Conservation (phyloP, 2,888 invertebrate genomes). For the Cerastis rubricosa region DNA sequence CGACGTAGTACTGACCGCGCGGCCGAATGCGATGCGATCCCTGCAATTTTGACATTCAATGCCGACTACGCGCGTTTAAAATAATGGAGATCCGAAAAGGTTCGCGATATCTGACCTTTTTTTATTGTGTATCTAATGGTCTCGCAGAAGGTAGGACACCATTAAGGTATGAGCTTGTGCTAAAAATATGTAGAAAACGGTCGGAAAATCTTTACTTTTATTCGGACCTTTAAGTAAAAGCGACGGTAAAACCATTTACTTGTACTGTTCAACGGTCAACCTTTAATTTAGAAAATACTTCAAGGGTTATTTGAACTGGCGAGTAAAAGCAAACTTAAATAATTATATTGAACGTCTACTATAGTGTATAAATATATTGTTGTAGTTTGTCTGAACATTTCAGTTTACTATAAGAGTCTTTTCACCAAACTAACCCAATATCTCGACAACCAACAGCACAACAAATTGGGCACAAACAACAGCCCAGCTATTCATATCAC, state of each 20-base stretch:
- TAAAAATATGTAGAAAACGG: conserved; percentile 3
- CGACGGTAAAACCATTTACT: conserved; percentile 10
- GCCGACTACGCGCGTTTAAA: conserved; percentile 42
- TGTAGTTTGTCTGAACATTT: background rate
- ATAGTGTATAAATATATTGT: background rate
- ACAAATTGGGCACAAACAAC: conserved; percentile 13
- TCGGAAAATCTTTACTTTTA: conserved; percentile 26
- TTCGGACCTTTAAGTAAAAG: background rate
- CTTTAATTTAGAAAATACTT: conserved; percentile 9
- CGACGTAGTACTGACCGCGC: conserved; percentile 58
- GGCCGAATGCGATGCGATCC: conserved; percentile 56
- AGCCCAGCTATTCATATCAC: conserved; percentile 30
- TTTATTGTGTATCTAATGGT: conserved; percentile 51
- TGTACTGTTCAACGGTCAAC: background rate
- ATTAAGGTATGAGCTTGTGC: conserved; percentile 8
- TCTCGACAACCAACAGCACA: background rate
- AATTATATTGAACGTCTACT: background rate
- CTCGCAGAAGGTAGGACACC: conserved; percentile 22
- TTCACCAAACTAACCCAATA: background rate
- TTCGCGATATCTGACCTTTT: conserved; percentile 41
- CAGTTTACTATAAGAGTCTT: background rate
- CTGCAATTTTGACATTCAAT: conserved; percentile 53
- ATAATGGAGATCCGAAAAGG: conserved; percentile 53
- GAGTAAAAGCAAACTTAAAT: background rate
- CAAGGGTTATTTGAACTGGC: background rate